Conservation (phyloP, 2,113 vertebrate genomes). For the Gobius niger region DNA sequence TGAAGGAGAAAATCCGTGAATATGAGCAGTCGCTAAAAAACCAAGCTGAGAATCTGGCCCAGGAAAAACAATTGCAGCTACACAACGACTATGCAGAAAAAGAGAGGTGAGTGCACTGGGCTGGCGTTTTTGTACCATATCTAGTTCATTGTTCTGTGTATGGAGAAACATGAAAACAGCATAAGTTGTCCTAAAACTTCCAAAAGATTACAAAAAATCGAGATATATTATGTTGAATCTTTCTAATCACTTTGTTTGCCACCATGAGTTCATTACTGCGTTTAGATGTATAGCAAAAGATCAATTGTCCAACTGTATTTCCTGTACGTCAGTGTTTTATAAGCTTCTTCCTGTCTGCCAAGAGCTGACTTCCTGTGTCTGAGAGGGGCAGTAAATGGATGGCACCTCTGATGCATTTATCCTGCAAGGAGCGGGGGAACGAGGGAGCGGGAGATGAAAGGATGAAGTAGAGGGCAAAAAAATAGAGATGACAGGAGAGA, state of each 20-base stretch:
- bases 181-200: background rate
- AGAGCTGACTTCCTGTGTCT: conserved; percentile 74
- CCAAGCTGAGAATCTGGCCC: conserved; percentile 93
- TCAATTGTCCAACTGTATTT: conserved; percentile 72
- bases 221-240: conserved; percentile 6
- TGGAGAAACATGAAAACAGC: no score
- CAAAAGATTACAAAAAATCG: background rate
- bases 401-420: conserved; percentile 72
- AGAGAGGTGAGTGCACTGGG: conserved; percentile 76
- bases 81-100: conserved; percentile 98
- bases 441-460: conserved; percentile 66
- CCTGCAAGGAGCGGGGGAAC: conserved; percentile 52
- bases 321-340: conserved; percentile 77
- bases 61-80: conserved; percentile 94
- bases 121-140: background rate
- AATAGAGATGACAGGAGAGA: conserved; percentile 72
- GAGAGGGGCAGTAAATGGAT: conserved; percentile 72
- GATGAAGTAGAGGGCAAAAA: conserved; percentile 68
- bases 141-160: no score
- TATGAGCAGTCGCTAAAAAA: conserved; percentile 97
- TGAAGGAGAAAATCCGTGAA: conserved; percentile 98
- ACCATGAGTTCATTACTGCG: conserved; percentile 27
- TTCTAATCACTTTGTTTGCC: conserved; percentile 22
- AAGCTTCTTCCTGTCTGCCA: conserved; percentile 72
- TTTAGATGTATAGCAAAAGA: conserved; percentile 56